phyloP scores from a whole-genome alignment of 1,140 invertebrate species.

The Homalodisca vitripennis region DNA sequence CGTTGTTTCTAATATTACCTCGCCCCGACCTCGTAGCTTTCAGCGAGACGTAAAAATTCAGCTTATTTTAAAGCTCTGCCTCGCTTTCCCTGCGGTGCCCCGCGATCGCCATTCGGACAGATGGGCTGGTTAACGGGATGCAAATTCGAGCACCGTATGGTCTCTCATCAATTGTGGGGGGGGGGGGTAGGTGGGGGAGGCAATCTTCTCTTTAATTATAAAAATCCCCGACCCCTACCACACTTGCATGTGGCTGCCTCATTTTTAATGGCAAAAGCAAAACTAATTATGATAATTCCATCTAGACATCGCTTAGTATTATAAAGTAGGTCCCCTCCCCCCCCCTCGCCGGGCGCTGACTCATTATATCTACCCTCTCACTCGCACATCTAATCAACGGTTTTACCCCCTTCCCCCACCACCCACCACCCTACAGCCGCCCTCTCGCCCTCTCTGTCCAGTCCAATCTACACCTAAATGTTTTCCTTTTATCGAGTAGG shows the following conservation, averaged over 20 bases:
- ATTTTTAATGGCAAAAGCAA: conserved; percentile 25
- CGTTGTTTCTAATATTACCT: too few relatives aligned
- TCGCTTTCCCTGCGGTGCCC: too few relatives aligned
- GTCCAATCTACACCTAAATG: conserved; percentile 26
- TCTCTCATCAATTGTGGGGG: not conserved
- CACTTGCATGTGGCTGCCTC: conserved; percentile 1
- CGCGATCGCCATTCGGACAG: too few relatives aligned
- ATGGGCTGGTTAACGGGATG: not conserved
- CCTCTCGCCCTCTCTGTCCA: conserved; percentile 1
- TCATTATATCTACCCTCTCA: conserved; percentile 42
- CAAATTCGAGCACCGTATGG: conserved; percentile 20
- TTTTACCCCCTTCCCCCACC: conserved; percentile 23
- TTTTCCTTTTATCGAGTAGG: conserved; percentile 27
- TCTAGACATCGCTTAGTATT: conserved; percentile 44
- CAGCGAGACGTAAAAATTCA: too few relatives aligned
- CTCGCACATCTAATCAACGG: conserved; percentile 33
- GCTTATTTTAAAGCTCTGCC: too few relatives aligned
- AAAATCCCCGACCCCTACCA: conserved; percentile 2
- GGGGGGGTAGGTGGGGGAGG: not conserved
- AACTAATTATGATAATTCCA: conserved; percentile 36
- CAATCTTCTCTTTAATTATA: conserved; percentile 24
- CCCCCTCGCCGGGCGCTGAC: conserved; percentile 45
- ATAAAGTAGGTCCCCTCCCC: conserved; percentile 51
- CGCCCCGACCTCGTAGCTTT: too few relatives aligned
- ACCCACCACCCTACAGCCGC: not conserved